These are phyloP conservation scores for Ondatra zibethicus DNA, from an alignment of 2,113 vertebrate species.

Conservation along the genomic window DNA sequence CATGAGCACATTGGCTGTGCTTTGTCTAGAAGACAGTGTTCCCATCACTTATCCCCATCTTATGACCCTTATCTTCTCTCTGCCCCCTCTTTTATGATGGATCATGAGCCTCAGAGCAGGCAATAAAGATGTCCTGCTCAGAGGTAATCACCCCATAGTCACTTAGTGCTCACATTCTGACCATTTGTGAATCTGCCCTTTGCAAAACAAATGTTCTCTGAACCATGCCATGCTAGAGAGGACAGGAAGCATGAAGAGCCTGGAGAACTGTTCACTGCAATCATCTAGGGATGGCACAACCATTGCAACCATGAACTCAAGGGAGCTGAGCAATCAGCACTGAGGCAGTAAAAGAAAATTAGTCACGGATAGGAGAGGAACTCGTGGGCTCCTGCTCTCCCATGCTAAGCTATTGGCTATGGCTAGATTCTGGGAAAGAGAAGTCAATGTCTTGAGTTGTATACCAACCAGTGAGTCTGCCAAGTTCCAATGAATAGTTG, in stretches of 20 bases:
- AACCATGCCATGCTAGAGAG: background rate
- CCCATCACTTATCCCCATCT: background rate
- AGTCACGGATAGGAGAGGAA: background rate
- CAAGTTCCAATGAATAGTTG: background rate
- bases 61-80: background rate
- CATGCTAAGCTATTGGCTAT: background rate
- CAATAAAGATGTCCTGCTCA: background rate
- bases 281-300: background rate
- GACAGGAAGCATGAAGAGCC: too few relatives aligned
- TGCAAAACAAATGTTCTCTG: too few relatives aligned
- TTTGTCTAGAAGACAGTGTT: background rate
- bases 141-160: background rate
- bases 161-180: background rate
- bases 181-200: background rate
- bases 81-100: background rate
- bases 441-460: background rate
- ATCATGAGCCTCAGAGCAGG: too few relatives aligned
- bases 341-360: background rate
- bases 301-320: background rate
- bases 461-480: too few relatives aligned
- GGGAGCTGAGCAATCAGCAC: background rate
- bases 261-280: too few relatives aligned
- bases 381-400: background rate
- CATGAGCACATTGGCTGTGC: background rate
- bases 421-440: background rate